Base-by-base conservation (phyloP, 2,888 invertebrate genomes). In the Eudasyphora cyanicolor region DNA sequence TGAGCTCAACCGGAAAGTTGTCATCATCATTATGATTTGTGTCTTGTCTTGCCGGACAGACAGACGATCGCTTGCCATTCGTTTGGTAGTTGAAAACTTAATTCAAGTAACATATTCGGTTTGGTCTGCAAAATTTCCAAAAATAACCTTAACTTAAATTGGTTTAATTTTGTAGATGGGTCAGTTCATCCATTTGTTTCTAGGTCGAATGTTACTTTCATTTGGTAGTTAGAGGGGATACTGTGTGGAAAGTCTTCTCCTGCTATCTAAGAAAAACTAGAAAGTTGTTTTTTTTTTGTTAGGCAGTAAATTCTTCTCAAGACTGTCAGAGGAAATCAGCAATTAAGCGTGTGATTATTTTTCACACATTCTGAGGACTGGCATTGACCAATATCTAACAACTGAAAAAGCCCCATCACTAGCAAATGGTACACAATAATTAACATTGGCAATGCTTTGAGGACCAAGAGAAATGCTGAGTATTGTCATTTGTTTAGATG, bases 271-370 rank as follows among this genome's bases (percentile, higher is more conserved):
- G 24, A 67, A 67, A 24, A 7, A 6, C 67, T 38, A 42, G 67
- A 67, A 67, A 42, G 67, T 67, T 64, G n/a, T 67, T 67, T 17
- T 2, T 67, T 10, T 0, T 42, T 64, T 38, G 19, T 64, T 60
- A n/a, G 45, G 57, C 27, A 21, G 64, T 10, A 35, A 64, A 35
- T 38, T 64, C 64, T 64, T 38, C 8, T 4, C 1, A 19, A 17
- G 17, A 12, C 38, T 81, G 57, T 49, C 71, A 51, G 67, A 81
- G 73, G 78, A 84, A 84, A 81, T 79, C 60, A 76, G 42, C 69
- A 84, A 84, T 81, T 84, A 81, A 57, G 42, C 51, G 67, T 67
- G 67, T 73, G 76, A 79, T 62, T 76, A 49, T 84, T 81, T 76
- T 60, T 24, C 12, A 29, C 57, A 57, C 14, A 27, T 57, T 17